phyloP scores from a whole-genome alignment of 2,888 invertebrate species.

The Amiota minor region DNA sequence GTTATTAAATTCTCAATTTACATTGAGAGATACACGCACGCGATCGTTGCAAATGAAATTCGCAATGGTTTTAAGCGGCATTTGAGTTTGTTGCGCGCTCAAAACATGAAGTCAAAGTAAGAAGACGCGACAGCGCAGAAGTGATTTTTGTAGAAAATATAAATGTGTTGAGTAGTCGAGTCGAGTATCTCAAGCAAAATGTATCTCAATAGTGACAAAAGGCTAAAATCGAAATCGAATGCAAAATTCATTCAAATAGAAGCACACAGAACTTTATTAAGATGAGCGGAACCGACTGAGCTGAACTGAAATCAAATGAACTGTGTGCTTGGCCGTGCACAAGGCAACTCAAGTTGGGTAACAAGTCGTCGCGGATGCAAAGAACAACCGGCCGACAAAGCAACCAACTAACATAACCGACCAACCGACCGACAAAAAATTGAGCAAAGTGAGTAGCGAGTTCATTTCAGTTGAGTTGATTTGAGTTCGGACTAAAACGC shows the following conservation, averaged over 20 bases:
- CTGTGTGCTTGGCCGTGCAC: constrained; percentile 61
- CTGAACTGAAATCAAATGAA: constrained; percentile 63
- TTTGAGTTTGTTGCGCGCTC: too few relatives aligned
- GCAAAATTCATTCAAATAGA: background rate
- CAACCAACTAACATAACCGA: background rate
- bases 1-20: too few relatives aligned
- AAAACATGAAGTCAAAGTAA: too few relatives aligned
- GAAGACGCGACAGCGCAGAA: constrained; percentile 6
- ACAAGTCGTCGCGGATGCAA: constrained; percentile 63
- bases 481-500: background rate
- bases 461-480: too few relatives aligned
- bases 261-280: constrained; percentile 12
- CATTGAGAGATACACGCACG: background rate
- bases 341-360: constrained; percentile 65
- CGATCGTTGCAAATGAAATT: background rate
- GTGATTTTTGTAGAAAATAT: background rate
- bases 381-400: constrained; percentile 51
- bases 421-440: background rate
- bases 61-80: too few relatives aligned
- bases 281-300: constrained; percentile 59
- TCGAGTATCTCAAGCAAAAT: background rate
- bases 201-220: background rate
- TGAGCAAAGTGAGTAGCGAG: too few relatives aligned
- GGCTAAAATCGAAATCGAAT: constrained; percentile 3
- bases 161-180: too few relatives aligned